Conservation (phyloP, 2,888 invertebrate genomes). For the Omphaloscelis lunosa region DNA sequence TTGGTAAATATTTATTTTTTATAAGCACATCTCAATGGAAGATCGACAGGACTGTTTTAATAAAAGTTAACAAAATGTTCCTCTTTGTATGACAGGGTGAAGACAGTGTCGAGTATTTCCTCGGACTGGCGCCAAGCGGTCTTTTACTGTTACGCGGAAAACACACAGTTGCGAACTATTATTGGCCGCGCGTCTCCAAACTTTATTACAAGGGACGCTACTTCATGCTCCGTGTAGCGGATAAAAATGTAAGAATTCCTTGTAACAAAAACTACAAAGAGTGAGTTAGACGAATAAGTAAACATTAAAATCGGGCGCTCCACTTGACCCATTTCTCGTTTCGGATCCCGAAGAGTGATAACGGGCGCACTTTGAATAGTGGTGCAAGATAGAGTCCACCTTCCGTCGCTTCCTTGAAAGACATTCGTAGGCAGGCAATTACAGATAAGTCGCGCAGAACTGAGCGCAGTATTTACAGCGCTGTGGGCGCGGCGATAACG, state of each 20-base stretch:
- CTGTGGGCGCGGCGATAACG: slow-evolving; percentile 82
- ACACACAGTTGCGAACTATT: slow-evolving; percentile 99
- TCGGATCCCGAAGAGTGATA: slow-evolving; percentile 81
- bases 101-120: slow-evolving; percentile 98
- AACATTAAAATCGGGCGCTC: slow-evolving; percentile 76
- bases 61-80: slow-evolving; percentile 20
- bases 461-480: slow-evolving; percentile 88
- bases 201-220: slow-evolving; percentile 99
- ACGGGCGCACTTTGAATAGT: slow-evolving; percentile 82
- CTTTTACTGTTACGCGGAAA: slow-evolving; percentile 98
- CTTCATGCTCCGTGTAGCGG: slow-evolving; percentile 98
- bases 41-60: slow-evolving; percentile 3
- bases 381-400: slow-evolving; percentile 86
- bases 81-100: slow-evolving; percentile 93
- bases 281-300: slow-evolving; percentile 74
- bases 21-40: background rate
- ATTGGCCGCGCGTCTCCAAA: slow-evolving; percentile 99
- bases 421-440: slow-evolving; percentile 90
- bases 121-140: slow-evolving; percentile 98
- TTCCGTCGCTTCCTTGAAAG: slow-evolving; percentile 87
- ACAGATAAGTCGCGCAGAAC: slow-evolving; percentile 89
- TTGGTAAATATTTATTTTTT: slow-evolving; percentile 91
- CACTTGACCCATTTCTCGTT: slow-evolving; percentile 85
- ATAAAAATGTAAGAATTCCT: slow-evolving; percentile 96
- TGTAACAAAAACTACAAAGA: slow-evolving; percentile 52